These are phyloP conservation scores for Chaenocephalus aceratus DNA, from an alignment of 2,113 vertebrate species.

Conservation along the genomic window DNA sequence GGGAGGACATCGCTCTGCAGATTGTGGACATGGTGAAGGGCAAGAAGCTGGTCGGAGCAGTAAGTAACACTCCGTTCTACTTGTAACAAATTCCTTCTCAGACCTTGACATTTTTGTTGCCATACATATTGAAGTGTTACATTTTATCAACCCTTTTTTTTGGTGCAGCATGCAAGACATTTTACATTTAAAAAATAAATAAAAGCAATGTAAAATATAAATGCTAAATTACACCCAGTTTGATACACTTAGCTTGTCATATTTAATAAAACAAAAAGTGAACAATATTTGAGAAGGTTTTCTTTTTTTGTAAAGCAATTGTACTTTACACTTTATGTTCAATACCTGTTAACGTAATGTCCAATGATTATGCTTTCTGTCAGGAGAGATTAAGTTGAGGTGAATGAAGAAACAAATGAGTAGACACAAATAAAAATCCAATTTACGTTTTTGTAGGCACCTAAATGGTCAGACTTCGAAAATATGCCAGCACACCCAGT, in stretches of 20 bases:
- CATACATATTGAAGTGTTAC: not conserved
- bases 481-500: not conserved
- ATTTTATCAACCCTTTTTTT: too few species aligned
- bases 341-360: too few species aligned
- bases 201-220: not conserved
- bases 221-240: not conserved
- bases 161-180: not conserved
- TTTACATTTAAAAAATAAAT: not conserved
- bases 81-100: not conserved
- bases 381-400: too few species aligned
- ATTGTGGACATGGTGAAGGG: constrained; percentile 95
- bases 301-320: too few species aligned
- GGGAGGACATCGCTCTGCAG: constrained; percentile 94
- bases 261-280: not conserved
- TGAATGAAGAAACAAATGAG: too few species aligned
- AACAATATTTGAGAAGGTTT: not conserved
- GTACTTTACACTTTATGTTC: too few species aligned
- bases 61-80: constrained; percentile 77
- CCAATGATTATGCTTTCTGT: too few species aligned
- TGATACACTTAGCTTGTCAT: not conserved
- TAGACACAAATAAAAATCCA: too few species aligned
- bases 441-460: too few species aligned
- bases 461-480: too few species aligned
- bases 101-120: not conserved
- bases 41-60: constrained; percentile 88